A percentile compares a stretch with the other conserved stretches of the same genome.
These are phyloP conservation scores for Zaprionus taronus DNA, from an alignment of 1,140 invertebrate species.

Conservation along the genomic window DNA sequence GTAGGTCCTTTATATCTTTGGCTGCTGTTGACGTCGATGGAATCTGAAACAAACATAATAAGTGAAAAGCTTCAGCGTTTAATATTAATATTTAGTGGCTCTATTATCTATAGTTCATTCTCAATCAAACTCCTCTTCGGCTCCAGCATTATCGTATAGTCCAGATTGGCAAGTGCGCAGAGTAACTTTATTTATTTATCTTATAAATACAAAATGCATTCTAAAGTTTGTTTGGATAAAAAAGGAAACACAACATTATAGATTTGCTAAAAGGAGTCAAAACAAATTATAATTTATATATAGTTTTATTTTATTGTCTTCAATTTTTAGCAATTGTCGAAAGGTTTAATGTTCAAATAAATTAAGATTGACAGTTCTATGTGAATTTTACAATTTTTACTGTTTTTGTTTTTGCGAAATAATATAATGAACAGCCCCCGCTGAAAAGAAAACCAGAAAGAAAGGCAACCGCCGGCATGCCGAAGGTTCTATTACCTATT, in stretches of 20 bases:
- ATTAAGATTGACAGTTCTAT: neutral
- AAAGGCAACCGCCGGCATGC: too few relatives aligned
- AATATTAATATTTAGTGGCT: neutral
- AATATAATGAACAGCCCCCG: neutral
- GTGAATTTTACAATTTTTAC: conserved; percentile 3
- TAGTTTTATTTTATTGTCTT: neutral
- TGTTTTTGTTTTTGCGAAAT: neutral
- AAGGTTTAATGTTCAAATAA: neutral
- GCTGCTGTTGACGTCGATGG: conserved; percentile 1
- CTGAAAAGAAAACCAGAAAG: neutral
- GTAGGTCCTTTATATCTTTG: neutral
- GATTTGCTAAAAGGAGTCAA: neutral
- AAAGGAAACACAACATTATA: neutral
- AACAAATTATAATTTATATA: neutral
- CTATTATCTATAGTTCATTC: conserved; percentile 2
- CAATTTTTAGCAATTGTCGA: neutral
- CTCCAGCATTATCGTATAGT: neutral
- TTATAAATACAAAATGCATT: neutral
- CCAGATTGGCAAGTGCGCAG: neutral
- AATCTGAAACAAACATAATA: conserved; percentile 51
- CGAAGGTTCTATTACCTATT: too few relatives aligned
- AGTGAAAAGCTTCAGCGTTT: neutral
- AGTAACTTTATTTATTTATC: neutral
- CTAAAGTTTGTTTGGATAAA: neutral
- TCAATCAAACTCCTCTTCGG: neutral